Evolutionary conservation across 1,140 invertebrate species (phyloP), one percentile per base, ranked within the genome.

Genomic region (Streblospio benedicti): DNA sequence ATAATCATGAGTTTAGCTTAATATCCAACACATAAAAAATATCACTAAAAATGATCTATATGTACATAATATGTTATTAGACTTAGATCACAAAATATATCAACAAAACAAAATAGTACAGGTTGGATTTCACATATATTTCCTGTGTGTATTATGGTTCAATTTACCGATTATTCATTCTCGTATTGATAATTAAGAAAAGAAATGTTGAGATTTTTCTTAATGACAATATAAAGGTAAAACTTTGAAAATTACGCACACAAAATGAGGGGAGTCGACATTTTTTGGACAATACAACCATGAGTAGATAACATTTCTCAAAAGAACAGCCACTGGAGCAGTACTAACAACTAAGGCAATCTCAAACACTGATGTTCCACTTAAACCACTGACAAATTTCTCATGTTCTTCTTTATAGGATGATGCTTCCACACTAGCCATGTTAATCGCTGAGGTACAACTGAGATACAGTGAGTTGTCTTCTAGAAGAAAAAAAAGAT

Each of bases 371-470:
- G 18, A 30, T 23, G 58, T 23, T 14, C 63, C 63, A 41, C 25
- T 54, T 49, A 57, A 23, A 57, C 63, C 23, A 68, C 65, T 65
- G 4, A 74, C 64, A 66, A 74, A 74, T 18, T 61, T 45, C 62
- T 69, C 68, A 60, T 74, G 70, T 54, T 63, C 43, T 51, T 66
- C 25, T 59, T 74, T 74, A 49, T 70, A 74, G 4, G 63, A 57
- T n/a, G n/a, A 43, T n/a, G n/a, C n/a, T n/a, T n/a, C n/a, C n/a
- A n/a, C n/a, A n/a, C n/a, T n/a, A n/a, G n/a, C n/a, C n/a, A n/a
- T n/a, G n/a, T n/a, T n/a, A n/a, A n/a, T n/a, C n/a, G n/a, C n/a
- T n/a, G n/a, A n/a, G n/a, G n/a, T n/a, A n/a, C n/a, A n/a, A n/a
- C n/a, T n/a, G n/a, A n/a, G n/a, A n/a, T n/a, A n/a, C n/a, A n/a